Evolutionary conservation across 2,797 vertebrate genomes (phyloP).

Genomic region (Microhierax caerulescens): DNA sequence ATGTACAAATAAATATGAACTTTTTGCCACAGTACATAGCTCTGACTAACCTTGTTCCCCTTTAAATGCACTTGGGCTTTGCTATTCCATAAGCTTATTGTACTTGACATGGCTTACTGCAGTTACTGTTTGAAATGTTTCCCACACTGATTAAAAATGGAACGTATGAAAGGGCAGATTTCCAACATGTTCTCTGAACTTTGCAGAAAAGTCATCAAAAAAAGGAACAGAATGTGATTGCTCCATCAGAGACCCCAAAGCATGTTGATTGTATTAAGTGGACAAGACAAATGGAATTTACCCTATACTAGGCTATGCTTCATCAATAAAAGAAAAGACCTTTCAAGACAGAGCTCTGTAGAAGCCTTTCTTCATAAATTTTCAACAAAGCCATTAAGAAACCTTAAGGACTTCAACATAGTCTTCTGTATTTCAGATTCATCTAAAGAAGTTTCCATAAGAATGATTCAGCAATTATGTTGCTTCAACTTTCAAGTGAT

Average conservation of each 20-base stretch:
- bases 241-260: background rate
- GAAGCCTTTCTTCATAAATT: background rate
- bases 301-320: background rate
- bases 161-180: background rate
- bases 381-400: background rate
- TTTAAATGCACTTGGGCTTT: background rate
- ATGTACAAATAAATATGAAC: background rate
- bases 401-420: background rate
- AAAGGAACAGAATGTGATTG: background rate
- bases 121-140: background rate
- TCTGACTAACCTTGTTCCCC: background rate
- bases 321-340: background rate
- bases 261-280: background rate
- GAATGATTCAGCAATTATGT: background rate
- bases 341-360: background rate
- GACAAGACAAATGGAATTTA: background rate
- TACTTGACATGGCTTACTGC: background rate
- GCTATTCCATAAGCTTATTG: background rate
- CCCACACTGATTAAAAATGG: background rate
- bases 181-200: background rate
- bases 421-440: background rate
- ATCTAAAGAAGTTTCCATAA: background rate
- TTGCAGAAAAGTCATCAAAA: background rate
- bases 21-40: background rate
- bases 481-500: background rate